Evolutionary conservation across 2,888 invertebrate genomes (phyloP), one percentile per base, ranked within the genome.

Genomic region (Drosophila atroscutellata): DNA sequence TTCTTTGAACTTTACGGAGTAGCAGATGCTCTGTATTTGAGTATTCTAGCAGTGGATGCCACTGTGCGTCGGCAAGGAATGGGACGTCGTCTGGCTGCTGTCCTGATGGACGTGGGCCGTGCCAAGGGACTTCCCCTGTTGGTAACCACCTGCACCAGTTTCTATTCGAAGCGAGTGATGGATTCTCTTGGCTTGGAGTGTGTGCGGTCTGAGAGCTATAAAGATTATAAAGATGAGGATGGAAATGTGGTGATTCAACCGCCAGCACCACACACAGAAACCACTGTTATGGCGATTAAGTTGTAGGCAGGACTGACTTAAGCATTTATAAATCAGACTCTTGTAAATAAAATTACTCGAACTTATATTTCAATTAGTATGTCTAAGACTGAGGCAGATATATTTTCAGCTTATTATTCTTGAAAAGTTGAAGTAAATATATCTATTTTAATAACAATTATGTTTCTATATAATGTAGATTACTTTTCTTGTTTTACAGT

Each of bases 61-160:
- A 36, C 73, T 0, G 36, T 81, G 11, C 65, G 80, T 13, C 85
- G 91, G 0, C 81, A 83, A 30, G 81, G 86, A 4, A 36, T 92
- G 39, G 91, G 90, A 24, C 45, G 79, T 1, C 80, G 75, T 11
- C 71, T 92, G 8, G 81, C 85, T 6, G 49, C 63, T 26, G 71
- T 76, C 7, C 66, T 83, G 9, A 80, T 90, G 26, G 80, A 86
- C 6, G 34, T 82, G 52, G 91, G 80, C 0, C 86, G 77, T 0
- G 58, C 69, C 42, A 66, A 77, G 34, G 77, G 80, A 5, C 86
- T 75, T 49, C 79, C 81, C 1, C 49, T 91, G 5, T 57, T 86
- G 18, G 71, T 77, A 8, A 64, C 74, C 15, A 86, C 85, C 72
- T 92, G 91, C 65, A 90, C 92, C 0, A 91, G 91, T 57, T 30